Percentiles rank a stretch among this genome's conserved stretches.
phyloP scores from a whole-genome alignment of 2,797 vertebrate genomes.

The Chrysolophus pictus region DNA sequence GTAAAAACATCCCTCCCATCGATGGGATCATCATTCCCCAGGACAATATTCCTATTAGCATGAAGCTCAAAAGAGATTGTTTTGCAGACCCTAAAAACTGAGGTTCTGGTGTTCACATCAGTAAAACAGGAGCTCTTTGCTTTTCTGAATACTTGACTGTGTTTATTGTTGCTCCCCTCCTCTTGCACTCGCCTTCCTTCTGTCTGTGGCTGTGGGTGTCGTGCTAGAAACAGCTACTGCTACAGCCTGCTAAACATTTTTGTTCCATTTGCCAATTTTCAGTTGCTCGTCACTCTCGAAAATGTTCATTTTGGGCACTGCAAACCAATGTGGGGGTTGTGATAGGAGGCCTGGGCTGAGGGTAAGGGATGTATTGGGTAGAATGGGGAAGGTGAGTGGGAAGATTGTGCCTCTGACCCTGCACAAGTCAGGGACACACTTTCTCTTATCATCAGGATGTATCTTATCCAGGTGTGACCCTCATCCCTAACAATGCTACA shows the following conservation, averaged over 20 bases:
- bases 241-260: constrained; percentile 9
- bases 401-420: background rate
- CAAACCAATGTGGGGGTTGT: background rate
- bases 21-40: fast-evolving
- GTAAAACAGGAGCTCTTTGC: background rate
- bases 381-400: background rate
- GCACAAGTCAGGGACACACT: background rate
- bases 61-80: background rate
- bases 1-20: background rate
- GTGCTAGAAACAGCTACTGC: background rate
- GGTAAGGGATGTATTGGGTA: background rate
- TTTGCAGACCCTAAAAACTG: constrained; percentile 1
- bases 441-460: background rate
- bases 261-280: background rate
- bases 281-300: background rate
- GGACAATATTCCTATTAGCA: background rate
- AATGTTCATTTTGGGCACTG: background rate
- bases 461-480: background rate
- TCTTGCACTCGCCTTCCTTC: background rate
- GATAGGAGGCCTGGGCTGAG: background rate
- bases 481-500: background rate
- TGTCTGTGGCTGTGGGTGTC: background rate
- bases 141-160: background rate
- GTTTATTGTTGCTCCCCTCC: background rate
- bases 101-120: background rate